phyloP scores from a whole-genome alignment of 2,113 vertebrate genomes.

The Desmodus rotundus region DNA sequence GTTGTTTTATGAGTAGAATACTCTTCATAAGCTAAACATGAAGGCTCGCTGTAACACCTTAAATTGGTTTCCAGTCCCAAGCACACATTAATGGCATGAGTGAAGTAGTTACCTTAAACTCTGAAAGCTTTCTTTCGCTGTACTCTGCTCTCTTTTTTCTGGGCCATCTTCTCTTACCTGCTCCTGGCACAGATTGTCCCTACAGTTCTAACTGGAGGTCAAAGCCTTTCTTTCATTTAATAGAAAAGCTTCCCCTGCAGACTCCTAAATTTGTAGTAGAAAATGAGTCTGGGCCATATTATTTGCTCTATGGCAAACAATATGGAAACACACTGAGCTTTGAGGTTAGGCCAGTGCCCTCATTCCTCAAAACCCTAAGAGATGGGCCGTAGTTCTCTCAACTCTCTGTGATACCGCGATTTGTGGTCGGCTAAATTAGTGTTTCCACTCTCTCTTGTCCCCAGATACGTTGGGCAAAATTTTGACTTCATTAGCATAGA shows the following conservation, averaged over 20 bases:
- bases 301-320: background rate
- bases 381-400: background rate
- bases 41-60: conserved; percentile 48
- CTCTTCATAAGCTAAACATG: conserved; percentile 19
- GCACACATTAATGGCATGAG: background rate
- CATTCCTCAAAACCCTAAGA: background rate
- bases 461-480: background rate
- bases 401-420: background rate
- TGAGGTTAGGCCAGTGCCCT: background rate
- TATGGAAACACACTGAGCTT: background rate
- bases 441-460: background rate
- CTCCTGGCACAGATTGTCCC: background rate
- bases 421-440: background rate
- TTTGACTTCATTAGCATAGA: background rate
- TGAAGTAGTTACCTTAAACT: background rate
- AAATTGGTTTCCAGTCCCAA: background rate
- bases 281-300: background rate
- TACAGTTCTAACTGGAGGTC: background rate
- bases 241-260: background rate
- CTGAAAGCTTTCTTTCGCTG: background rate
- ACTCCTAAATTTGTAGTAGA: background rate
- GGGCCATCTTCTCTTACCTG: background rate
- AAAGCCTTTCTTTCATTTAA: background rate
- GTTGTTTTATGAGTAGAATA: conserved; percentile 45
- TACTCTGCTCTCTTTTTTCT: background rate